Conservation (phyloP, 2,888 invertebrate species). For the Conus canariensis region DNA sequence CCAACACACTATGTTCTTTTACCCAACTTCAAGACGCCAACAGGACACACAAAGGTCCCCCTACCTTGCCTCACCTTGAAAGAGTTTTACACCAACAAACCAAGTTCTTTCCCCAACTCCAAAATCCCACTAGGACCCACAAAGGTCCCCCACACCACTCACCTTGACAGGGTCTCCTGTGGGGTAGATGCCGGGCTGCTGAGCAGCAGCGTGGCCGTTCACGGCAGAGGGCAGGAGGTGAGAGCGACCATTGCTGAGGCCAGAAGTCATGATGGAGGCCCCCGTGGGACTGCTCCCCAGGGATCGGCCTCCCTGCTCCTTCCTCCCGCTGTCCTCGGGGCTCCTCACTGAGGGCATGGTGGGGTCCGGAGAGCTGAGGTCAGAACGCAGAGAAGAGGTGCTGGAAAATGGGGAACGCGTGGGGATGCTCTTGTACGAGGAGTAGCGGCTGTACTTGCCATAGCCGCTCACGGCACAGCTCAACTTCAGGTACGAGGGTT, state of each 20-base stretch:
- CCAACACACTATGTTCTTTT: neutral
- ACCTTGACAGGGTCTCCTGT: slow-evolving; percentile 55
- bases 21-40: neutral
- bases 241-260: neutral
- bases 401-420: slow-evolving; percentile 71
- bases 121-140: neutral
- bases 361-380: slow-evolving; percentile 57
- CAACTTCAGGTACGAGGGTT: slow-evolving; percentile 74
- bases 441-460: slow-evolving; percentile 70
- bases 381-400: slow-evolving; percentile 63
- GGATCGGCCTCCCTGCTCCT: neutral
- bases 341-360: slow-evolving; percentile 63
- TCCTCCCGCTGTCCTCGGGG: slow-evolving; percentile 41
- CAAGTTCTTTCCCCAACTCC: too few species aligned
- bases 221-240: slow-evolving; percentile 30
- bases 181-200: slow-evolving; percentile 45
- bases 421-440: slow-evolving; percentile 68
- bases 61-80: too few species aligned
- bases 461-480: slow-evolving; percentile 75
- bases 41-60: neutral
- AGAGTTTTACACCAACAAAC: too few species aligned
- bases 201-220: slow-evolving; percentile 46
- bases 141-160: neutral
- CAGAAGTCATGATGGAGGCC: slow-evolving; percentile 35
- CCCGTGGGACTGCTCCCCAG: slow-evolving; percentile 22